Base-by-base conservation (phyloP, 2,113 vertebrate species). In the Microcebus murinus region DNA sequence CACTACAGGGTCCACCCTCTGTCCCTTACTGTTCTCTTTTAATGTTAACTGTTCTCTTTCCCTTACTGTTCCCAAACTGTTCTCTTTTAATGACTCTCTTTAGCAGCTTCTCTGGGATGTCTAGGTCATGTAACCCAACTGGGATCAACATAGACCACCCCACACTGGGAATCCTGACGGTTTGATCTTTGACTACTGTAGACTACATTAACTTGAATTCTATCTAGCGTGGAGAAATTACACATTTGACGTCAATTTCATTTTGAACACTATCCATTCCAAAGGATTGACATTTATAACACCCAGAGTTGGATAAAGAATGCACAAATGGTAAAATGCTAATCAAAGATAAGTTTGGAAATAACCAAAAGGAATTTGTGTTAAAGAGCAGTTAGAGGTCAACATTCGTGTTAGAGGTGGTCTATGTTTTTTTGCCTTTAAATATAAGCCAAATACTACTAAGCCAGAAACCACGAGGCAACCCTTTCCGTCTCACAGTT, bases 401-500 rank as follows among this genome's bases (percentile, higher is more conserved):
- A 98, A 71, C 96, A 97, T 97, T 98, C 90, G 80, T 97, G 92
- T 98, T 95, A 90, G 80, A 98, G 98, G 95, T 98, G 98, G 98
- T 98, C 95, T 97, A 83, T 20, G 36, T 90, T 97, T 91, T 92
- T 97, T 95, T 98, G 96, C 85, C 98, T 98, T 98, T 98, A 97
- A 91, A 96, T 98, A 97, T 81, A 98, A 98, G 98, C 98, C 98
- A 98, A 98, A 88, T 91, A 96, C 74, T 83, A 98, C 96, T 96
- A 98, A 98, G 98, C 98, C 98, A 98, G 97, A 92, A 97, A 97
- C 96, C 93, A 98, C 98, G 97, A 96, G 31, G 65, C n/a, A 76
- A 95, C 87, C 76, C 92, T 95, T 96, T 96, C 93, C 97, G 97
- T 97, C 98, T 98, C 95, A 96, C 97, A 98, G 97, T 98, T 98